Base-by-base conservation (phyloP, 2,888 invertebrate genomes). In the Sepiola atlantica region DNA sequence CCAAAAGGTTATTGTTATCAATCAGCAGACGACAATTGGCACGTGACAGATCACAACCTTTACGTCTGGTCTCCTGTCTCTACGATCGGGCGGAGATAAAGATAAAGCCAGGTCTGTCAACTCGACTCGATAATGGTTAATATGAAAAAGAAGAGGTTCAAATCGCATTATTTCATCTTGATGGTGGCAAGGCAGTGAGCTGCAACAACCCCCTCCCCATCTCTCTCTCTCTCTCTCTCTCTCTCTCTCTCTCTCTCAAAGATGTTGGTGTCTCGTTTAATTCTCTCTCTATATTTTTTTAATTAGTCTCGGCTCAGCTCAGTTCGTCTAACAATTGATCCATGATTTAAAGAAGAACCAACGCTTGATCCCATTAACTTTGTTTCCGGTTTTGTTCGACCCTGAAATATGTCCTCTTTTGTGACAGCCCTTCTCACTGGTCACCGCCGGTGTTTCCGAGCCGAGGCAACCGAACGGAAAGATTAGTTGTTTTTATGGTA, bases 391-490 rank as follows among this genome's bases (percentile, higher is more conserved):
- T 77, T 77, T 77, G 77, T 77, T 77, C 77, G 77, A 77, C n/a
- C 77, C 77, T 77, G 77, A 77, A 77, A 77, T 77, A 21, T 77
- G n/a, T n/a, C 77, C 45, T 45, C 45, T 45, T 77, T 77, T 77
- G 77, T 77, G 77, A 77, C 77, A 4, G n/a, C 14, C 4, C 77
- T n/a, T 77, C 77, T n/a, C n/a, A 16, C n/a, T 77, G 45, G 77
- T 77, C 77, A 77, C 77, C 10, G 10, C 12, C 77, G 14, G n/a
- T 4, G 77, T 77, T 77, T 77, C 77, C 77, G 77, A 77, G 45
- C 77, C n/a, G 77, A n/a, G 77, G 77, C 77, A 77, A n/a, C 77
- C 77, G n/a, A 77, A 77, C 77, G 77, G 77, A 77, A 77, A 77
- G 77, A 77, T 77, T 77, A 77, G n/a, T 77, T 77, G 77, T 77